phyloP scores from a whole-genome alignment of 2,888 invertebrate genomes.

The Pristionchus exspectatus region DNA sequence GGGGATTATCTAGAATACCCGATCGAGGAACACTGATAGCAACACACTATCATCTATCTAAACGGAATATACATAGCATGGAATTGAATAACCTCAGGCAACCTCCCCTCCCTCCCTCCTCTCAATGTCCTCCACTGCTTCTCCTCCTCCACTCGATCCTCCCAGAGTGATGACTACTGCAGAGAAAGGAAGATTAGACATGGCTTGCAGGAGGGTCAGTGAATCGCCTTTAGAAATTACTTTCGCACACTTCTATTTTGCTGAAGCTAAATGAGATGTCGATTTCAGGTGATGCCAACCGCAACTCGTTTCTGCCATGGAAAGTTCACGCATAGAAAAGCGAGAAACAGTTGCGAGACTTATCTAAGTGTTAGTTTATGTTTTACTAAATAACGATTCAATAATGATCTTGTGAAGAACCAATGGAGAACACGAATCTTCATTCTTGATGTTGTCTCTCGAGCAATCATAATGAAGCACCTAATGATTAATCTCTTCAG shows the following conservation, averaged over 20 bases:
- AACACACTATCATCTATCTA: no score
- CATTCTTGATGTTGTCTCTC: neutral
- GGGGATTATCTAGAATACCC: no score
- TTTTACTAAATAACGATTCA: no score
- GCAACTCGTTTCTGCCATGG: constrained; percentile 35
- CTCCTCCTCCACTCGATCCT: constrained; percentile 41
- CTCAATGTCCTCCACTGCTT: neutral
- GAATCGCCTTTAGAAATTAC: no score
- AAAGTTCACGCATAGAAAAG: neutral
- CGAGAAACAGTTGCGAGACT: constrained; percentile 7
- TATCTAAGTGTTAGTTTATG: constrained; percentile 29
- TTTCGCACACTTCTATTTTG: no score
- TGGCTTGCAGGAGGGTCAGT: constrained; percentile 46
- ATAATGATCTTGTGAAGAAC: no score
- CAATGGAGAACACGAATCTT: no score
- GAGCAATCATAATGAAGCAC: no score
- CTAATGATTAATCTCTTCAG: constrained; percentile 1
- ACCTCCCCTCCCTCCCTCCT: neutral
- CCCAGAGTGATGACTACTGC: constrained; percentile 4
- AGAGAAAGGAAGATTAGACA: constrained; percentile 23
- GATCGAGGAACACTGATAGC: no score
- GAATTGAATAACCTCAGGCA: neutral
- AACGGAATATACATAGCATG: neutral
- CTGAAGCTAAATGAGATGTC: no score
- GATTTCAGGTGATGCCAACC: constrained; percentile 23